phyloP scores from a whole-genome alignment of 2,888 invertebrate species.

The Agrotis clavis region DNA sequence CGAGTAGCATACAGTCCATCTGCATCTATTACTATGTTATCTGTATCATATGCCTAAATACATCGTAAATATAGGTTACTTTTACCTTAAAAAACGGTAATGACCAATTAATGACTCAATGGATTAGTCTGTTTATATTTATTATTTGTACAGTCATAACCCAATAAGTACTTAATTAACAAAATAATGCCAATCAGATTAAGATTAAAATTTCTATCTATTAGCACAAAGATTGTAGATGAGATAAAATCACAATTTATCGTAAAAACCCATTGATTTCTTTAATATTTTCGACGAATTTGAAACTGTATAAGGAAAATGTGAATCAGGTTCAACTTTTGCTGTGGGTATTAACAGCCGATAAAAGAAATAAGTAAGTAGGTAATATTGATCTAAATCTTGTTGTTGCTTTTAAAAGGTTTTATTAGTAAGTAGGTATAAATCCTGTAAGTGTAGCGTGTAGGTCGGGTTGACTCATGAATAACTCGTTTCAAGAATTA shows the following conservation, averaged over 20 bases:
- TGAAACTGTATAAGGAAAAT: constrained; percentile 32
- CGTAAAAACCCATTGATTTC: not conserved
- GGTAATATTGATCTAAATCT: constrained; percentile 7
- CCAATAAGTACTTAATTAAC: not conserved
- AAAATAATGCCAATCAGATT: constrained; percentile 11
- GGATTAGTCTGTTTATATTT: constrained; percentile 12
- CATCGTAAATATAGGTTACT: not conserved
- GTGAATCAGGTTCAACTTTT: constrained; percentile 1
- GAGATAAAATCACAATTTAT: constrained; percentile 11
- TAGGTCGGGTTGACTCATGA: constrained; percentile 8
- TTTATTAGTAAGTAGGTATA: constrained; percentile 2
- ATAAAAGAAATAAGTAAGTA: not conserved
- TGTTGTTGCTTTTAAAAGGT: constrained; percentile 14
- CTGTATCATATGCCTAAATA: not conserved
- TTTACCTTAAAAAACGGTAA: constrained; percentile 1
- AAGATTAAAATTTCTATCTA: constrained; percentile 17
- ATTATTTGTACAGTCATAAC: constrained; percentile 12
- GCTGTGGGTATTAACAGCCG: not conserved
- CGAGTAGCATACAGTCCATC: not conserved
- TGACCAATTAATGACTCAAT: constrained; percentile 21
- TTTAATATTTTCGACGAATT: not conserved
- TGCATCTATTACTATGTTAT: not conserved
- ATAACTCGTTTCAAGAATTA: constrained; percentile 18
- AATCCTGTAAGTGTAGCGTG: not conserved
- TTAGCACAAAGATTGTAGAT: constrained; percentile 4